Conservation (phyloP, 2,888 invertebrate species). For the Hylaea fasciaria region DNA sequence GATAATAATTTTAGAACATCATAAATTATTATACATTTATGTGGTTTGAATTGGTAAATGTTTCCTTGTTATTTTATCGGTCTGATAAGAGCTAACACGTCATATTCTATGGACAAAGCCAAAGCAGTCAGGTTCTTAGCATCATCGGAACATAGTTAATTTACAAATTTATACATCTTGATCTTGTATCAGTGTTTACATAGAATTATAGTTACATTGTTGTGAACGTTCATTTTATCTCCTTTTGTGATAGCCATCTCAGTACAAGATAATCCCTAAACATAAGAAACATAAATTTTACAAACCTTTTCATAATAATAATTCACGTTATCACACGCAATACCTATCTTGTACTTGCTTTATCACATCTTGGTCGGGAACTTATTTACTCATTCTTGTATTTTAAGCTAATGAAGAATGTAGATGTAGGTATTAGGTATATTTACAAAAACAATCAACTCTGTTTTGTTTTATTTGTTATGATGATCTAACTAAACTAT, state of each 20-base stretch:
- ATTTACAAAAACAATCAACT: too few species aligned
- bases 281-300: constrained; percentile 27
- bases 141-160: too few species aligned
- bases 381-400: neutral
- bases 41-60: too few species aligned
- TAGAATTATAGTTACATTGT: constrained; percentile 9
- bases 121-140: too few species aligned
- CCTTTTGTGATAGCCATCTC: constrained; percentile 16
- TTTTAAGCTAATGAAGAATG: neutral
- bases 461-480: too few species aligned
- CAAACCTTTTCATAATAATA: constrained; percentile 29
- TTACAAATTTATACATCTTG: neutral
- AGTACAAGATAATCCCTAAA: constrained; percentile 22
- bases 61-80: too few species aligned
- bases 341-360: constrained; percentile 2
- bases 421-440: too few species aligned
- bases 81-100: too few species aligned
- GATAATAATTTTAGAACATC: too few species aligned
- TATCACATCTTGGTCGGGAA: constrained; percentile 1
- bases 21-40: too few species aligned
- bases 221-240: constrained; percentile 22
- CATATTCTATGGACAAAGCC: too few species aligned
- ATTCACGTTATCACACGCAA: constrained; percentile 25
- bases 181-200: constrained; percentile 4
- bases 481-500: too few species aligned